These are phyloP conservation scores for Nothobranchius kuhntae DNA, from an alignment of 2,113 vertebrate species.

Conservation along the genomic window DNA sequence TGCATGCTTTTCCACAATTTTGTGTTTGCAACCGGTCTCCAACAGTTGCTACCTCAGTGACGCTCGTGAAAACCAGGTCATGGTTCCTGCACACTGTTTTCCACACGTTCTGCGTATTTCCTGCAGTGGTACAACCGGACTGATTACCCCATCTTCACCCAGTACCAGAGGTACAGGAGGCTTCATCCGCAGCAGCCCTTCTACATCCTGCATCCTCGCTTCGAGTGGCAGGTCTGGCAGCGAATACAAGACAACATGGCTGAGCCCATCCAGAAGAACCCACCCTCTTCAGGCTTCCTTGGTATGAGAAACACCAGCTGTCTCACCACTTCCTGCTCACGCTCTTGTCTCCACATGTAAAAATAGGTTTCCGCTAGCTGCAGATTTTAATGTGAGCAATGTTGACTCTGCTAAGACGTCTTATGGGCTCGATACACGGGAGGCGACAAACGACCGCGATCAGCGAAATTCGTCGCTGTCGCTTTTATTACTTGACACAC, in stretches of 20 bases:
- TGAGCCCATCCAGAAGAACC: constrained; percentile 82
- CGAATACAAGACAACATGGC: constrained; percentile 80
- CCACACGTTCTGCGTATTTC: neutral
- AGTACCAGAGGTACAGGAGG: constrained; percentile 78
- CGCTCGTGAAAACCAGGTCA: neutral
- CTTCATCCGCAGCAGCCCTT: constrained; percentile 80
- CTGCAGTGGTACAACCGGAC: constrained; percentile 81
- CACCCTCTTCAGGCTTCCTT: constrained; percentile 82
- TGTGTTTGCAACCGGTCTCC: too few species aligned
- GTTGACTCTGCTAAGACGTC: too few species aligned
- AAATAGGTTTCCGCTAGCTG: neutral
- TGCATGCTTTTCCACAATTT: too few species aligned
- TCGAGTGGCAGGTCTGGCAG: constrained; percentile 83
- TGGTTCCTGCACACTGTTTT: neutral
- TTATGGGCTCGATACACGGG: too few species aligned
- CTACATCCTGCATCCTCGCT: constrained; percentile 80
- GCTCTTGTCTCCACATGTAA: neutral
- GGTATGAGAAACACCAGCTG: constrained; percentile 47
- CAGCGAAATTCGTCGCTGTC: too few species aligned
- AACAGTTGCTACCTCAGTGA: too few species aligned
- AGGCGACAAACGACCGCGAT: too few species aligned
- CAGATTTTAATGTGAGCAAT: too few species aligned
- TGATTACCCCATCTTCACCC: constrained; percentile 82
- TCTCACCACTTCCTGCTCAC: neutral
- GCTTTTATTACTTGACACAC: too few species aligned